Percentiles rank a stretch among this genome's conserved stretches.
phyloP scores from a whole-genome alignment of 2,113 vertebrate genomes.

The cattle (Bos taurus) region ARS-UCD2.0 NC_037328.1:21638501-21639000 shows the following conservation, averaged over 20 bases:
- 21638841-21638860: conserved; percentile 48
- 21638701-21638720: conserved; percentile 77
- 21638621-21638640: conserved; percentile 74
- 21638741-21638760: conserved; percentile 64
- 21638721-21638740: conserved; percentile 63
- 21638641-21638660: conserved; percentile 77
- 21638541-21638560: conserved; percentile 60
- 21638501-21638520: conserved; percentile 54
- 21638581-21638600: conserved; percentile 74
- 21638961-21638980: neutral
- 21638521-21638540: conserved; percentile 42
- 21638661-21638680: conserved; percentile 77
- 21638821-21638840: conserved; percentile 40
- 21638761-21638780: conserved; percentile 60
- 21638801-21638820: conserved; percentile 66
- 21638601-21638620: conserved; percentile 80
- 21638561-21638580: conserved; percentile 44
- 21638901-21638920: conserved; percentile 40
- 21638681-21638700: conserved; percentile 80
- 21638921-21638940: neutral
- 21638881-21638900: conserved; percentile 40
- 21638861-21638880: conserved; percentile 55
- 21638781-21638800: conserved; percentile 60
- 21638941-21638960: neutral
- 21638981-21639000: neutral